A percentile compares a stretch with the other conserved stretches of the same genome.
Evolutionary conservation across 2,797 vertebrate genomes (phyloP).

Genomic region (Enteromius afrohamiltoni): DNA sequence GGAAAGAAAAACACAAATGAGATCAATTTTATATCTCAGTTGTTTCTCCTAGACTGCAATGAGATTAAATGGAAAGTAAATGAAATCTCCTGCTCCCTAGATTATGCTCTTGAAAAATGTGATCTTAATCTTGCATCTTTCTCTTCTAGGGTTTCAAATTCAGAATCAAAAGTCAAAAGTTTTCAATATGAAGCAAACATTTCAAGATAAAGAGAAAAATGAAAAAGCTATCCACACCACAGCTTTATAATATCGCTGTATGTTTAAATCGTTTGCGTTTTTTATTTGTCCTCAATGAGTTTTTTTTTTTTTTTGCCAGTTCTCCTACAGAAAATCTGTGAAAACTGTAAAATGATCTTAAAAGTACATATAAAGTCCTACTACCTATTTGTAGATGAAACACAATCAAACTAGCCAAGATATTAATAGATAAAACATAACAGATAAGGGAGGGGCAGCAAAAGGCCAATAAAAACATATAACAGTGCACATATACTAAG

Average conservation of each 20-base stretch:
- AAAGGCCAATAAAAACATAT: not conserved
- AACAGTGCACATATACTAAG: not conserved
- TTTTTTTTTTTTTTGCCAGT: not conserved
- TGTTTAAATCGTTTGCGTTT: not conserved
- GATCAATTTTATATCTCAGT: slow-evolving; percentile 15
- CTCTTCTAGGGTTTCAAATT: not conserved
- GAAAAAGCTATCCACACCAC: not conserved
- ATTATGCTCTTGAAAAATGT: not conserved
- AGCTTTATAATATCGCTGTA: not conserved
- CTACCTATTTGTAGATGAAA: not conserved
- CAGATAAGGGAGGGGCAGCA: not conserved
- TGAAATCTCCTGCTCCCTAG: not conserved
- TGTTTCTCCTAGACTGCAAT: slow-evolving; percentile 25
- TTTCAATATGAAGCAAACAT: not conserved
- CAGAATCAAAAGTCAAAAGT: slow-evolving; percentile 8
- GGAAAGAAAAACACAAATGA: not conserved
- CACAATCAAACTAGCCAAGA: not conserved
- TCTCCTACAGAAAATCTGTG: not conserved
- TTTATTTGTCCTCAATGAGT: not conserved
- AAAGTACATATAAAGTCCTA: not conserved
- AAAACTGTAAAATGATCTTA: not conserved
- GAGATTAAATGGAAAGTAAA: slow-evolving; percentile 30
- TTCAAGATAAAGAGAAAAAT: not conserved
- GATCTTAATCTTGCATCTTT: not conserved
- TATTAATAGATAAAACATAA: not conserved